phyloP scores from a whole-genome alignment of 2,113 vertebrate genomes.

The Ptilorrhoa leucosticta region DNA sequence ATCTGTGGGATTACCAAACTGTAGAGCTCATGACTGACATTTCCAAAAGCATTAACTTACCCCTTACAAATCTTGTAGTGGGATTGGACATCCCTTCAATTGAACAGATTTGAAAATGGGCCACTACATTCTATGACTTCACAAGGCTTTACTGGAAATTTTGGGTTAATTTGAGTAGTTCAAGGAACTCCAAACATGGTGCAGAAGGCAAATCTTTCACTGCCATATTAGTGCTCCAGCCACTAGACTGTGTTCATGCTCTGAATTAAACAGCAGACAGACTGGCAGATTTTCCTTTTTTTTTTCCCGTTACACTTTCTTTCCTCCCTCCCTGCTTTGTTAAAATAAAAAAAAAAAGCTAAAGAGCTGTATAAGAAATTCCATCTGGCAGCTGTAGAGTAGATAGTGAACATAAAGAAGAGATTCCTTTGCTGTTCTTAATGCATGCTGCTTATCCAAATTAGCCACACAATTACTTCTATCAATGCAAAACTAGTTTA shows the following conservation, averaged over 20 bases:
- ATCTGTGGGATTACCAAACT: background rate
- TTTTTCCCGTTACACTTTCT: background rate
- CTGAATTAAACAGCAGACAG: background rate
- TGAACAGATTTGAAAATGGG: background rate
- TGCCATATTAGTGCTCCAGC: background rate
- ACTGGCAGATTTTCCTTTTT: background rate
- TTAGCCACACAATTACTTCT: constrained; percentile 63
- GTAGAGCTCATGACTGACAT: background rate
- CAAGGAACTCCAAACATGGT: background rate
- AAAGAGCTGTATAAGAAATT: background rate
- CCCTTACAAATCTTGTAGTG: background rate
- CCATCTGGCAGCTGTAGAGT: constrained; percentile 54
- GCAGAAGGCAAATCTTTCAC: background rate
- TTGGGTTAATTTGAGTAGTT: background rate
- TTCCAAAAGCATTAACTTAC: background rate
- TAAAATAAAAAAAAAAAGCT: constrained; percentile 29
- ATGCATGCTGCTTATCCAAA: constrained; percentile 61
- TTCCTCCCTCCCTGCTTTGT: background rate
- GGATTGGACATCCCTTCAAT: background rate
- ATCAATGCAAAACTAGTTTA: constrained; percentile 60
- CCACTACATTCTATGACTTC: background rate
- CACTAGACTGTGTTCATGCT: background rate
- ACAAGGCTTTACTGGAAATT: background rate
- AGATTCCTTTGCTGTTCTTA: constrained; percentile 53
- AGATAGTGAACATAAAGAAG: constrained; percentile 38